These are phyloP conservation scores for Drosophila trapezifrons DNA, from an alignment of 1,140 invertebrate genomes.

Conservation along the genomic window DNA sequence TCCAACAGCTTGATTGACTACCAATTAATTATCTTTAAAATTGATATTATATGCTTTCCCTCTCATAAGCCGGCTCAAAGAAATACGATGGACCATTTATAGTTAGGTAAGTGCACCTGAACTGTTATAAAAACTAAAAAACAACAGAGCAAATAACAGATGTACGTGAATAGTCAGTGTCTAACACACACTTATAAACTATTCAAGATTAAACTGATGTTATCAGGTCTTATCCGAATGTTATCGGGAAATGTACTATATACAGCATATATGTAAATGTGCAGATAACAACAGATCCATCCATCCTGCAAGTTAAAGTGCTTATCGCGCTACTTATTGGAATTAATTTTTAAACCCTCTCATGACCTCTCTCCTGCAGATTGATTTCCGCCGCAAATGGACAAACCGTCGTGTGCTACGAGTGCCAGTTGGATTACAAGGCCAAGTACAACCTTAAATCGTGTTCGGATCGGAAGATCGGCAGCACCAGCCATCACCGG, in stretches of 20 bases:
- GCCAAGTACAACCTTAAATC: slow-evolving; percentile 27
- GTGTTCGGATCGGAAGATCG: slow-evolving; percentile 31
- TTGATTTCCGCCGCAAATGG: slow-evolving; percentile 44
- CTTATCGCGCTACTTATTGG: not conserved
- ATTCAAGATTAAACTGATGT: slow-evolving; percentile 38
- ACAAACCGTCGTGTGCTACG: slow-evolving; percentile 53
- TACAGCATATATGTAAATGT: slow-evolving; percentile 29
- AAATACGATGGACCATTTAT: slow-evolving; percentile 54
- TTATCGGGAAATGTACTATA: slow-evolving; percentile 35
- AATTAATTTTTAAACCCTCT: not conserved
- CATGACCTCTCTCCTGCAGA: slow-evolving; percentile 20
- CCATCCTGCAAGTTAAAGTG: slow-evolving; percentile 1
- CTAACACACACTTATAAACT: slow-evolving; percentile 30
- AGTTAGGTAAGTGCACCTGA: slow-evolving; percentile 34
- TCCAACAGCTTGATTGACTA: not conserved
- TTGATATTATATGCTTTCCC: not conserved
- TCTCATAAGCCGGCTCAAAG: slow-evolving; percentile 44
- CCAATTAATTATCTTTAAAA: not conserved
- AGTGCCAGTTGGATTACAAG: slow-evolving; percentile 56
- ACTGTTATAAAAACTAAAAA: not conserved
- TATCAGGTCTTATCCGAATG: slow-evolving; percentile 52
- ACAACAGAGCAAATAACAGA: slow-evolving; percentile 17
- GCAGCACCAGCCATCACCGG: slow-evolving; percentile 17
- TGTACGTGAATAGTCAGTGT: slow-evolving; percentile 19
- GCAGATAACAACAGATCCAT: slow-evolving; percentile 35